These are phyloP conservation scores for Mugil cephalus DNA, from an alignment of 2,113 vertebrate species.

Conservation along the genomic window DNA sequence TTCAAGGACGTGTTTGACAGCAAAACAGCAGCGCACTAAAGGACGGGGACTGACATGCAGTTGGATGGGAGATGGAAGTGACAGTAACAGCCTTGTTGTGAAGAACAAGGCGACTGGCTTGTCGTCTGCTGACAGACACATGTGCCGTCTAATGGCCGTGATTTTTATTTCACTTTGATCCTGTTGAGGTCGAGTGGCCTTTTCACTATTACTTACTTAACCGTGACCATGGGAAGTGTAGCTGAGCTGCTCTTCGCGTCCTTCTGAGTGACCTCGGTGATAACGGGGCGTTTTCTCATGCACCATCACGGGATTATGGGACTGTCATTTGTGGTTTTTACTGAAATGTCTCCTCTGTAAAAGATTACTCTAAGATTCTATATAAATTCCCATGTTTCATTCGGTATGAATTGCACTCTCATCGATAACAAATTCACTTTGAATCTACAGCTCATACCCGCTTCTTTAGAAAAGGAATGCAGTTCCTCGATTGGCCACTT, in stretches of 20 bases:
- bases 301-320: background rate
- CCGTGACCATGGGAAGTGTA: background rate
- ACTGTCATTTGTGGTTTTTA: background rate
- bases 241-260: background rate
- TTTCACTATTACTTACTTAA: background rate
- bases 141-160: slow-evolving; percentile 40
- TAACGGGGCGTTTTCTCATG: background rate
- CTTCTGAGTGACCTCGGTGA: background rate
- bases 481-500: no score
- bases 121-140: slow-evolving; percentile 53
- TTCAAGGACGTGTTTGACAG: slow-evolving; percentile 53
- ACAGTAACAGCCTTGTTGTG: slow-evolving; percentile 42
- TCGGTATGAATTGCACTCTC: background rate
- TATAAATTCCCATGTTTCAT: background rate
- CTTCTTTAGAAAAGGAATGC: no score
- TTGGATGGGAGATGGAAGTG: slow-evolving; percentile 19
- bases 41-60: slow-evolving; percentile 16
- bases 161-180: slow-evolving; percentile 21
- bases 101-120: slow-evolving; percentile 27
- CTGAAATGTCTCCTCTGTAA: background rate
- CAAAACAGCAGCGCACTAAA: slow-evolving; percentile 19
- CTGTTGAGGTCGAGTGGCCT: slow-evolving; percentile 1
- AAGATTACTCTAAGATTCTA: no score
- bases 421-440: no score
- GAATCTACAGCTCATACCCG: no score